These are phyloP conservation scores for Rhincodon typus DNA, from an alignment of 2,797 vertebrate species.

Conservation along the genomic window DNA sequence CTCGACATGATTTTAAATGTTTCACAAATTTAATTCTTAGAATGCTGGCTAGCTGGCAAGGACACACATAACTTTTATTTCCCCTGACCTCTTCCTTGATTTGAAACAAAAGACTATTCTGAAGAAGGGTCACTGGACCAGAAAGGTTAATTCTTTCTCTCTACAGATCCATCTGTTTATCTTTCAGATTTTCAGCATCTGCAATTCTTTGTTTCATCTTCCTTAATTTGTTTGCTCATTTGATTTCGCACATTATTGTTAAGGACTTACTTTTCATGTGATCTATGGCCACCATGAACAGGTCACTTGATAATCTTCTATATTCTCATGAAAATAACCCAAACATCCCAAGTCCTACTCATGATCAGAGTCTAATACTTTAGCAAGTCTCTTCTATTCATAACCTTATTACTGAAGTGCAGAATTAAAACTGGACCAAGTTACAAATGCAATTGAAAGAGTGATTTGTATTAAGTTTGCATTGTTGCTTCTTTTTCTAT, in stretches of 20 bases:
- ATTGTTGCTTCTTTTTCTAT: neutral
- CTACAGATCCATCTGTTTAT: too few species aligned
- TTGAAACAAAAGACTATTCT: neutral
- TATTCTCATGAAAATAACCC: neutral
- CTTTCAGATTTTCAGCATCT: too few species aligned
- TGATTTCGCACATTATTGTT: neutral
- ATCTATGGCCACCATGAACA: neutral
- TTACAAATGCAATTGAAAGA: neutral
- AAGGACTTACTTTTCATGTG: neutral
- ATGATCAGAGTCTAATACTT: neutral
- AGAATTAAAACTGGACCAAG: neutral
- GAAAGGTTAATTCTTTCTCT: too few species aligned
- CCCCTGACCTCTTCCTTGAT: neutral
- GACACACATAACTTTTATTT: neutral
- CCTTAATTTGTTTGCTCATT: neutral
- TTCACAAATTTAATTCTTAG: too few species aligned
- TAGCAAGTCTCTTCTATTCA: neutral
- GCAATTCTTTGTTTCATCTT: too few species aligned
- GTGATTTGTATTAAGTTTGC: neutral
- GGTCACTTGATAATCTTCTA: neutral
- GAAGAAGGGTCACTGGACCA: too few species aligned
- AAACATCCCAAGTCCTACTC: neutral
- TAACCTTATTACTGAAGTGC: neutral
- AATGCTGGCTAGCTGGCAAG: too few species aligned
- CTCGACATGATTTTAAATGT: too few species aligned